These are phyloP conservation scores for Microctonus aethiopoides DNA, from an alignment of 2,888 invertebrate genomes.

Conservation along the genomic window DNA sequence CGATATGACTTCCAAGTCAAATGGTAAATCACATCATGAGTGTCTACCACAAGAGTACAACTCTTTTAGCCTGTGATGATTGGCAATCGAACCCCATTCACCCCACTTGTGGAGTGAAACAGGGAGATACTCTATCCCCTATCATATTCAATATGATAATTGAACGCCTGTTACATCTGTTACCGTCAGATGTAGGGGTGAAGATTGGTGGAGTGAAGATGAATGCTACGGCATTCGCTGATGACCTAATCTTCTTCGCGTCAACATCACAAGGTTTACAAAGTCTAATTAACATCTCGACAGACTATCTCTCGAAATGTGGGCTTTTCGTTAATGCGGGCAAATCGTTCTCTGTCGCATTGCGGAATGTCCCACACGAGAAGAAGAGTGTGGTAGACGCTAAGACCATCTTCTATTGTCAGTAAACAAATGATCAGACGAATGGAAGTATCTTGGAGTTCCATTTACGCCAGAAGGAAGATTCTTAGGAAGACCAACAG, in stretches of 20 bases:
- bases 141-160: constrained; percentile 38
- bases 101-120: constrained; percentile 38
- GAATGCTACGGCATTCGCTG: constrained; percentile 40
- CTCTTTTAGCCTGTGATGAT: too few species aligned
- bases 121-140: constrained; percentile 44
- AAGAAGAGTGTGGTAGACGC: constrained; percentile 17
- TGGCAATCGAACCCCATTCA: too few species aligned
- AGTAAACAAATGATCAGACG: constrained; percentile 17
- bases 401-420: constrained; percentile 6
- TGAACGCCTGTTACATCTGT: constrained; percentile 1
- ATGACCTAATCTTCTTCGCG: constrained; percentile 38
- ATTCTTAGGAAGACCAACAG: not conserved
- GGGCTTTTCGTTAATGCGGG: constrained; percentile 27
- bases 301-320: constrained; percentile 6
- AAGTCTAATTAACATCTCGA: not conserved
- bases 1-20: constrained; percentile 7
- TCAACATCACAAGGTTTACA: constrained; percentile 31
- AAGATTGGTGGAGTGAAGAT: constrained; percentile 4
- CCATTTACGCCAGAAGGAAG: constrained; percentile 33
- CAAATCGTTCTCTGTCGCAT: constrained; percentile 28
- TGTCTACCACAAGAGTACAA: constrained; percentile 7
- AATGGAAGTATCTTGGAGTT: constrained; percentile 35
- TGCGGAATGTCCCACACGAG: not conserved
- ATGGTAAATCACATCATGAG: constrained; percentile 27
- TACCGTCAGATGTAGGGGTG: constrained; percentile 23